Percentiles rank a stretch among this genome's conserved stretches.
Conservation (phyloP, 2,888 invertebrate genomes). For the Sycophila texana region DNA sequence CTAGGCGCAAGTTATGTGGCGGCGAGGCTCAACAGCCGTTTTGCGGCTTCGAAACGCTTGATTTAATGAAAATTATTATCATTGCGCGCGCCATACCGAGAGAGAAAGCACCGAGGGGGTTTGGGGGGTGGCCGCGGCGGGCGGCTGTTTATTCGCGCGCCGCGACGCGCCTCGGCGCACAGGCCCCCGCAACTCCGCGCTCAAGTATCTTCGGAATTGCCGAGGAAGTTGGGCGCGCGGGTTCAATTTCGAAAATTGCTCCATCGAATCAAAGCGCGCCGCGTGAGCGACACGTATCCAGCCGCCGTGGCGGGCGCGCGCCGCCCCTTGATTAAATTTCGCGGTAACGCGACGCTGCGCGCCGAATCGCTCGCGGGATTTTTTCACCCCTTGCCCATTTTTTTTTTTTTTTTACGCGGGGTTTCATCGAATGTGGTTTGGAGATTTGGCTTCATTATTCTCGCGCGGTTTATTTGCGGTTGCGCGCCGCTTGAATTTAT, state of each 20-base stretch:
- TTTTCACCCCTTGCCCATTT: neutral
- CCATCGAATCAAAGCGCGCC: constrained; percentile 11
- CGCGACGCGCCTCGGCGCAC: constrained; percentile 7
- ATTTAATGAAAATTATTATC: constrained; percentile 58
- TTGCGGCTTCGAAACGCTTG: constrained; percentile 48
- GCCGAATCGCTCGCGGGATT: neutral
- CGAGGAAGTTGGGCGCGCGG: constrained; percentile 36
- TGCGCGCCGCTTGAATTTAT: no score
- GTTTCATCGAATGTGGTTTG: neutral
- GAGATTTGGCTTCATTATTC: no score
- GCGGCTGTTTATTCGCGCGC: neutral
- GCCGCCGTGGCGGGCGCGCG: neutral
- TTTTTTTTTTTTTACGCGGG: neutral
- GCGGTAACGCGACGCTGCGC: constrained; percentile 26
- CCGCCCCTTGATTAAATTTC: constrained; percentile 53
- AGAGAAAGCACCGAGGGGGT: neutral
- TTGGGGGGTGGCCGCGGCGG: neutral
- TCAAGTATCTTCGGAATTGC: constrained; percentile 50
- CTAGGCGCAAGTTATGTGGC: constrained; percentile 36
- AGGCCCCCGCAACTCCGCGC: constrained; percentile 16
- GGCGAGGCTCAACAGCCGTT: constrained; percentile 22
- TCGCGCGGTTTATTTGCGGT: neutral
- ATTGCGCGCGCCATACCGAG: constrained; percentile 29
- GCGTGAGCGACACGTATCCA: constrained; percentile 5
- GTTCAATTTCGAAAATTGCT: constrained; percentile 55